These are phyloP conservation scores for Rousettus madagascariensis DNA, from an alignment of 2,797 vertebrate genomes.

Conservation along the genomic window DNA sequence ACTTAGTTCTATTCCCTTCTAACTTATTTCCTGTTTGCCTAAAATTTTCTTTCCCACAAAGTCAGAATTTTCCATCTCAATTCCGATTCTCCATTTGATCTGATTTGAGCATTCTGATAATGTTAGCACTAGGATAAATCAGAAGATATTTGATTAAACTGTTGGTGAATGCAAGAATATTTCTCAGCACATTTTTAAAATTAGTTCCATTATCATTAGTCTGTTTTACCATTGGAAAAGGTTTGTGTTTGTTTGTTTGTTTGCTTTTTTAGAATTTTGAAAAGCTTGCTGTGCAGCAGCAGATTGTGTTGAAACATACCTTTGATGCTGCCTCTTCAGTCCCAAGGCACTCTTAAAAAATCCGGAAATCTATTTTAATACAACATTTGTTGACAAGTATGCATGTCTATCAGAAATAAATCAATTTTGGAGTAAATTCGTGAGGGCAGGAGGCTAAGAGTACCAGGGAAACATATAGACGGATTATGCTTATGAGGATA, in stretches of 20 bases:
- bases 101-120: neutral
- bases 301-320: neutral
- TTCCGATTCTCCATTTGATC: neutral
- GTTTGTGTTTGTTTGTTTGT: neutral
- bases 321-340: neutral
- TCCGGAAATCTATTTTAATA: constrained; percentile 4
- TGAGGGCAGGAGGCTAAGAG: neutral
- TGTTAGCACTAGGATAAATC: neutral
- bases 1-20: neutral
- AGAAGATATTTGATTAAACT: neutral
- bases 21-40: neutral
- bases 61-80: neutral
- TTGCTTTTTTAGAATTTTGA: neutral
- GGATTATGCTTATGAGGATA: neutral
- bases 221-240: neutral
- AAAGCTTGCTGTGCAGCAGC: neutral
- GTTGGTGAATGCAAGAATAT: neutral
- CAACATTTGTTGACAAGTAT: constrained; percentile 38
- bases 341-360: constrained; percentile 16
- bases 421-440: neutral
- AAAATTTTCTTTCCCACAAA: neutral
- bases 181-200: neutral
- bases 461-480: neutral
- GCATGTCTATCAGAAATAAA: constrained; percentile 26
- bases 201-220: neutral